These are phyloP conservation scores for Aleadryas rufinucha DNA, from an alignment of 2,113 vertebrate genomes.

Conservation along the genomic window DNA sequence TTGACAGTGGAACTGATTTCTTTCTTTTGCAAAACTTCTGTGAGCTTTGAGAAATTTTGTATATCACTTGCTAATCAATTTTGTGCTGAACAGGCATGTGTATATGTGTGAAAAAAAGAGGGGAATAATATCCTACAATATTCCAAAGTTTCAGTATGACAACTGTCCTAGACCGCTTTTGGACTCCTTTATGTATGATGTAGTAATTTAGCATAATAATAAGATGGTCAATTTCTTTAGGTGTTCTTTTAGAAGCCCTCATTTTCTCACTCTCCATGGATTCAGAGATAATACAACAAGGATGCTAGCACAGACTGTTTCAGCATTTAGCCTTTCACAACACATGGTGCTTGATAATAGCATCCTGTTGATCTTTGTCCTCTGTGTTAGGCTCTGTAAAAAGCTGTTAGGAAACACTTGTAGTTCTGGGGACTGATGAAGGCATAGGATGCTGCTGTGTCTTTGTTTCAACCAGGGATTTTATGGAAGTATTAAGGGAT, in stretches of 20 bases:
- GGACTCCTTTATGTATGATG: constrained; percentile 8
- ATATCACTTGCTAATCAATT: neutral
- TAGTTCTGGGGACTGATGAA: neutral
- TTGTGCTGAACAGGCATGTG: neutral
- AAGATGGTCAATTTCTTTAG: neutral
- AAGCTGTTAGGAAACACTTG: neutral
- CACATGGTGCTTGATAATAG: neutral
- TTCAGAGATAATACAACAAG: neutral
- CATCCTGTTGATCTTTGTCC: constrained; percentile 15
- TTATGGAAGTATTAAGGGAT: neutral
- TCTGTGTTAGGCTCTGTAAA: neutral
- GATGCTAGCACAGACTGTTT: neutral
- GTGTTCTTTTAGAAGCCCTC: neutral
- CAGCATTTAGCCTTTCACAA: neutral
- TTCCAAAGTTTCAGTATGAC: neutral
- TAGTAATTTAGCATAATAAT: neutral
- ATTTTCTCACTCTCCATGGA: neutral
- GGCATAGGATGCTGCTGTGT: neutral
- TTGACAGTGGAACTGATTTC: neutral
- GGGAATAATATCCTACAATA: neutral
- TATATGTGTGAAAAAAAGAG: neutral
- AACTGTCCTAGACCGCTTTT: neutral
- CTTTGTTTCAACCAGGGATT: neutral
- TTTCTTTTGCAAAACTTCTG: neutral
- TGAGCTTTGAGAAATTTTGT: neutral